Evolutionary conservation across 2,113 vertebrate species (phyloP).

Genomic region (Nothoprocta perdicaria): DNA sequence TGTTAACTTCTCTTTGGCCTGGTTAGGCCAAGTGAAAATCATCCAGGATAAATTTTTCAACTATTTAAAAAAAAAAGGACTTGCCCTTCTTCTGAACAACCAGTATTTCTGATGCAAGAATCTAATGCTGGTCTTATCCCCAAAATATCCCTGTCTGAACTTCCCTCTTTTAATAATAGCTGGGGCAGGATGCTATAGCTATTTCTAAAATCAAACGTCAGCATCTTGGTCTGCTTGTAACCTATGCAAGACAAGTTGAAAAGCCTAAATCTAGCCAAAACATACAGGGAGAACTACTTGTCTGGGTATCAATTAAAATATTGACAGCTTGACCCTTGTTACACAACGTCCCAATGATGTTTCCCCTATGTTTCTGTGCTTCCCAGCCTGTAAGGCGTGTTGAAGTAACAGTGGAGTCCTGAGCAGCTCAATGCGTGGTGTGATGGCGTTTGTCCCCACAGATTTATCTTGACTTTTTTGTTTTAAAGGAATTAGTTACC

Average conservation of each 20-base stretch:
- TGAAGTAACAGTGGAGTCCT: not conserved
- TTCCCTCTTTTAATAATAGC: not conserved
- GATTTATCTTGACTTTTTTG: not conserved
- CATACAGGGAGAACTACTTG: not conserved
- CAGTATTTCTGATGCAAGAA: not conserved
- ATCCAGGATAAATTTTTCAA: not conserved
- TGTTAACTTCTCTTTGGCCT: not conserved
- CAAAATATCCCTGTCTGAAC: not conserved
- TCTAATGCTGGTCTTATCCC: not conserved
- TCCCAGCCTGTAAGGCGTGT: not conserved
- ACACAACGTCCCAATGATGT: fast-evolving
- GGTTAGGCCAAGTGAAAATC: not conserved
- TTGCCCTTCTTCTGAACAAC: not conserved
- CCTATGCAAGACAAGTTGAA: not conserved
- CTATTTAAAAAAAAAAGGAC: not conserved
- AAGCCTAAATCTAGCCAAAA: not conserved
- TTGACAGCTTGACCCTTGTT: not conserved
- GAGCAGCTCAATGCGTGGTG: not conserved
- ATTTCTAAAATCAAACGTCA: not conserved
- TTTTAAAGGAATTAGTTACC: not conserved
- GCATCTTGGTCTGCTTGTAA: not conserved
- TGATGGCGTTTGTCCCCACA: not conserved
- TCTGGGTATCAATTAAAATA: not conserved
- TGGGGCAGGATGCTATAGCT: not conserved
- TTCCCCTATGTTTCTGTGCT: not conserved